phyloP scores from a whole-genome alignment of 92 coral and sea anemone genomes.

The Heliopora coerulea region DNA sequence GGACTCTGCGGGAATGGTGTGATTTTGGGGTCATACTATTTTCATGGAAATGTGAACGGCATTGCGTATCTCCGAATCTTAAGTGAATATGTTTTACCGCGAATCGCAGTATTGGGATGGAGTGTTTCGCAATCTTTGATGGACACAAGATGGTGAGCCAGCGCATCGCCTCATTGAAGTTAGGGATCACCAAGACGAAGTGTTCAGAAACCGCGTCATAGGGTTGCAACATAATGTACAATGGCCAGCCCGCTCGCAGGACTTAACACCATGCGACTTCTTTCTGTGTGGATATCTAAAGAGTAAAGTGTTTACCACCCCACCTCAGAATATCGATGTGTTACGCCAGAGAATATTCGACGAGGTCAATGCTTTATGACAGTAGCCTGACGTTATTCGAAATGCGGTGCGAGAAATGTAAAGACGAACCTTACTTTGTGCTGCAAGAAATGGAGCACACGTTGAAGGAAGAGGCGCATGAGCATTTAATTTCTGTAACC shows the following conservation, averaged over 20 bases:
- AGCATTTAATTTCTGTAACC: background rate
- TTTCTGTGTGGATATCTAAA: conserved; percentile 27
- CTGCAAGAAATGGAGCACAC: conserved; percentile 15
- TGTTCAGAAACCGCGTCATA: conserved; percentile 13
- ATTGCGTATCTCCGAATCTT: conserved; percentile 15
- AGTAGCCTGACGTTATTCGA: conserved; percentile 13
- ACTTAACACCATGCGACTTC: conserved; percentile 37
- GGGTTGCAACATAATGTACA: conserved; percentile 7
- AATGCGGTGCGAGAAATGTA: conserved; percentile 4
- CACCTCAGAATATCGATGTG: conserved; percentile 16
- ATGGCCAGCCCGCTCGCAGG: conserved; percentile 26
- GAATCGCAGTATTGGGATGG: conserved; percentile 14
- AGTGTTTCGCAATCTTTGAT: conserved; percentile 4
- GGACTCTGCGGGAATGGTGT: conserved; percentile 20
- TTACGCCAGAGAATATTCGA: conserved; percentile 26
- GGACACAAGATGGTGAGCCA: conserved; percentile 20
- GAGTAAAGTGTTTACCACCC: conserved; percentile 25
- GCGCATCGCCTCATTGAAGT: conserved; percentile 22
- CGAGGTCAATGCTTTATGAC: conserved; percentile 13
- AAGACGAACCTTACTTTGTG: conserved; percentile 9
- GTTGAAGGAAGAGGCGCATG: conserved; percentile 18
- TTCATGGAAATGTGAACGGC: background rate
- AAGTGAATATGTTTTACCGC: conserved; percentile 15
- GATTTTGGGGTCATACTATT: conserved; percentile 1
- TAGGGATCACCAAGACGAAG: conserved; percentile 11